These are phyloP conservation scores for Echiichthys vipera DNA, from an alignment of 2,797 vertebrate species.

Conservation along the genomic window DNA sequence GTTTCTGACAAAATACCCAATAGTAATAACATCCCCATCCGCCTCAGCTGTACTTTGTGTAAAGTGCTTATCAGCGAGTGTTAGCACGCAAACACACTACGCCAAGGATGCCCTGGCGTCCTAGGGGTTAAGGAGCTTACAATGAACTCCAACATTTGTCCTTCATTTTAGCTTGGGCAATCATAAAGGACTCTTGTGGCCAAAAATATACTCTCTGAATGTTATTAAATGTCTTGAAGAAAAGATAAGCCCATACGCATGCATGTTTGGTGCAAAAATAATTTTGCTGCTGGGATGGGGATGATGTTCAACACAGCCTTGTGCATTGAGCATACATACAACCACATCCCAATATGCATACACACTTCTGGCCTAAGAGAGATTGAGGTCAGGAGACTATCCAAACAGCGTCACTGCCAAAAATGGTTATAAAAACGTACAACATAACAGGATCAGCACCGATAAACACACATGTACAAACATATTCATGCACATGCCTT, in stretches of 20 bases:
- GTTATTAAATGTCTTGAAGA: not conserved
- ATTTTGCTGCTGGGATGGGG: slow-evolving; percentile 14
- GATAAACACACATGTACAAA: slow-evolving; percentile 4
- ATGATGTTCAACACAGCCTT: slow-evolving; percentile 9
- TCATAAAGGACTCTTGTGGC: not conserved
- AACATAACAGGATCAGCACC: slow-evolving; percentile 11
- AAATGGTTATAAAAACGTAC: slow-evolving; percentile 2
- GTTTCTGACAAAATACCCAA: too few relatives aligned
- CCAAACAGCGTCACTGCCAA: slow-evolving; percentile 25
- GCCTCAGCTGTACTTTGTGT: too few relatives aligned
- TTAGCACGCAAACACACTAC: too few relatives aligned
- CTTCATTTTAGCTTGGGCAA: not conserved
- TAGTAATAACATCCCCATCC: too few relatives aligned
- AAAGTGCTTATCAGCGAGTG: too few relatives aligned
- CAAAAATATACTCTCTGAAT: not conserved
- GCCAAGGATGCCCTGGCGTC: too few relatives aligned
- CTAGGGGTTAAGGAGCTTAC: too few relatives aligned
- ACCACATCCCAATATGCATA: slow-evolving; percentile 21
- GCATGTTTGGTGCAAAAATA: not conserved
- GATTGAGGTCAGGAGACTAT: slow-evolving; percentile 55
- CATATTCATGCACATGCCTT: not conserved
- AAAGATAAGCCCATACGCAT: not conserved
- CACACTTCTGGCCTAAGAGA: slow-evolving; percentile 15
- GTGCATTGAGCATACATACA: slow-evolving; percentile 3
- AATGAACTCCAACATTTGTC: too few relatives aligned